Base-by-base conservation (phyloP, 2,888 invertebrate genomes). In the Sericinus montela region DNA sequence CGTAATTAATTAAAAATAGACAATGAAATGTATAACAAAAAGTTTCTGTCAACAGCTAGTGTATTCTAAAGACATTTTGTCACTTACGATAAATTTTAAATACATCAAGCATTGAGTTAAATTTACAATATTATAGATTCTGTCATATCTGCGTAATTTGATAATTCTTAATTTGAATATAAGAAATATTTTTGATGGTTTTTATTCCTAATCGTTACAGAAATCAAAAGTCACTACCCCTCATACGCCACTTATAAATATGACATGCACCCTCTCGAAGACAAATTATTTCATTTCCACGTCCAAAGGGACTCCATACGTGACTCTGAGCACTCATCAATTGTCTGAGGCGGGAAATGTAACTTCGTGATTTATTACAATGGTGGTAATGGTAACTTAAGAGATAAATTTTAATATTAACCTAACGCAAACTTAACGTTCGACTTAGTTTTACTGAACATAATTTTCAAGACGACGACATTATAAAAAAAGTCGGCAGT, bases 231-330 rank as follows among this genome's bases (percentile, higher is more conserved):
- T 80, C 82, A 61, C 81, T 85, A 83, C 78, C 86, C 75, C 74
- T 60, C 45, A 47, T 44, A 54, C 55, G 45, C 57, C 43, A 57
- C 60, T 61, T 70, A 69, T 68, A 78, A 80, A 85, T 87, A 86
- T 83, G 83, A 84, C 84, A 86, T 86, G 83, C 87, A 86, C 88
- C 87, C 87, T 78, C 67, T 70, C 75, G 69, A 74, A 83, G 88
- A 87, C 86, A 87, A 87, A 88, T 88, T 84, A 85, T 87, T 88
- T 88, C 87, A 88, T 87, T 87, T 88, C 86, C 87, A 78, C 72
- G 65, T 64, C 74, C 75, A 70, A 75, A 76, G 76, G 82, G 81
- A 80, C 74, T 68, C 57, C 69, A 72, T 75, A 85, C 84, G 85
- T 84, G 86, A 75, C 81, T 80, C 75, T 69, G 72, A 62, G 62